Conservation (phyloP, 1,140 invertebrate genomes). For the Drosophila simulans region DNA sequence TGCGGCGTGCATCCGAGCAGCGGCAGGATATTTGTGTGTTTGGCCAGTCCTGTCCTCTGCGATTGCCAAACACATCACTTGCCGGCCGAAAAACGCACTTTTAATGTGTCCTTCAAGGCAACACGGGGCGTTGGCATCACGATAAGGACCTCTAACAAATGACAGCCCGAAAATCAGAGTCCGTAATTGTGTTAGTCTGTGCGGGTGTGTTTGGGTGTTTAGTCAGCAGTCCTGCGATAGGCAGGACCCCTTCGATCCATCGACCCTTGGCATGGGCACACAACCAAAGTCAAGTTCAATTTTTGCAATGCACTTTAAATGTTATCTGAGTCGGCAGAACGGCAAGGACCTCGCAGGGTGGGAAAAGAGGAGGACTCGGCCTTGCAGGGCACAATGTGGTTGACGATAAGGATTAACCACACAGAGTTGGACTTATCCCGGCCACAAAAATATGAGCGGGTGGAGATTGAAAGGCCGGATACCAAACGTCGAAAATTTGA, state of each 20-base stretch:
- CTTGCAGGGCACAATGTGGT: conserved; percentile 11
- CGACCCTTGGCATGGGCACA: conserved; percentile 11
- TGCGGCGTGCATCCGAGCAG: conserved; percentile 35
- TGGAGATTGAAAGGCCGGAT: neutral
- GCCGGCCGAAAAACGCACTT: conserved; percentile 54
- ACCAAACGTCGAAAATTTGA: conserved; percentile 2
- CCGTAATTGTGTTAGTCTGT: conserved; percentile 31
- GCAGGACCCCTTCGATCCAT: conserved; percentile 6
- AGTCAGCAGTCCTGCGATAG: conserved; percentile 27
- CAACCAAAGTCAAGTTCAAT: conserved; percentile 57
- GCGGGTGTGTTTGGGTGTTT: conserved; percentile 27
- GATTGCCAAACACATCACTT: conserved; percentile 61
- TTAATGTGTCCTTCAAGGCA: conserved; percentile 61
- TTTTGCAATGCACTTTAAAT: conserved; percentile 56
- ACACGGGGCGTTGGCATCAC: conserved; percentile 53
- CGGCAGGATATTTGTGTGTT: conserved; percentile 76
- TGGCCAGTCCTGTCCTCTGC: conserved; percentile 49
- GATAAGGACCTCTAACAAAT: conserved; percentile 60
- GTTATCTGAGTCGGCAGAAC: conserved; percentile 40
- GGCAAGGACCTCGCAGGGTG: conserved; percentile 9
- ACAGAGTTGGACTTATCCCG: conserved; percentile 17
- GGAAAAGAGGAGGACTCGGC: conserved; percentile 2
- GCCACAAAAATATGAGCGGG: neutral
- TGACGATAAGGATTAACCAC: conserved; percentile 47
- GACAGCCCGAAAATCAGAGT: conserved; percentile 48